phyloP scores from a whole-genome alignment of 2,797 vertebrate genomes.

The Kryptopterus vitreolus region DNA sequence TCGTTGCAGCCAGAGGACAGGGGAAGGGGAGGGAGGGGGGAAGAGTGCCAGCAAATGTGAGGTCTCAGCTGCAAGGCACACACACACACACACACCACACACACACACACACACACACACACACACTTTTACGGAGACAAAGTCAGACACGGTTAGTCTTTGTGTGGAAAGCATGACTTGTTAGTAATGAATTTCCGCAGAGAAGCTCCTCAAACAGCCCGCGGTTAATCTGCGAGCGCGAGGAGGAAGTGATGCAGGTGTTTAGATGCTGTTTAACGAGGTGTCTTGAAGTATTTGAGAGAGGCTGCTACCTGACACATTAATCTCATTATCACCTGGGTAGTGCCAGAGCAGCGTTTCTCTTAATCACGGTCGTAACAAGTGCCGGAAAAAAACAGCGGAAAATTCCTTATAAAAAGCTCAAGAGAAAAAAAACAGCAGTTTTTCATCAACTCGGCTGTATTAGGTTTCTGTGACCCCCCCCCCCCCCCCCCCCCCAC shows the following conservation, averaged over 20 bases:
- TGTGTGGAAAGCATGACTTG: constrained; percentile 43
- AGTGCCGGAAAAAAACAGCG: no score
- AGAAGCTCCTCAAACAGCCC: constrained; percentile 16
- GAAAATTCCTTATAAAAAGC: no score
- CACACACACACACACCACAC: constrained; percentile 26
- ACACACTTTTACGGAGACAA: background rate
- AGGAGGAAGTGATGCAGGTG: background rate
- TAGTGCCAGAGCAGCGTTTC: background rate
- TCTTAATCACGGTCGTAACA: no score
- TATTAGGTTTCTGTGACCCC: no score
- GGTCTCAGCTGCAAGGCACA: constrained; percentile 36
- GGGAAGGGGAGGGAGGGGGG: constrained; percentile 37
- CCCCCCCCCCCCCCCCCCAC: no score
- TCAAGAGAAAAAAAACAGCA: background rate
- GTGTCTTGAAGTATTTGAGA: background rate
- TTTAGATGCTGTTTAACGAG: background rate
- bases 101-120: constrained; percentile 28
- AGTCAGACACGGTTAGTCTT: constrained; percentile 6
- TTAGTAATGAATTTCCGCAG: constrained; percentile 31
- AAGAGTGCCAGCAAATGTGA: constrained; percentile 35
- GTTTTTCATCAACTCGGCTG: background rate
- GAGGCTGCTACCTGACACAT: background rate
- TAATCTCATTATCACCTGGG: background rate
- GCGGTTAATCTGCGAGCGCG: constrained; percentile 17
- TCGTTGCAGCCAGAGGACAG: constrained; percentile 46